Evolutionary conservation across 2,888 invertebrate genomes (phyloP).

Genomic region (Melanostoma scalare): DNA sequence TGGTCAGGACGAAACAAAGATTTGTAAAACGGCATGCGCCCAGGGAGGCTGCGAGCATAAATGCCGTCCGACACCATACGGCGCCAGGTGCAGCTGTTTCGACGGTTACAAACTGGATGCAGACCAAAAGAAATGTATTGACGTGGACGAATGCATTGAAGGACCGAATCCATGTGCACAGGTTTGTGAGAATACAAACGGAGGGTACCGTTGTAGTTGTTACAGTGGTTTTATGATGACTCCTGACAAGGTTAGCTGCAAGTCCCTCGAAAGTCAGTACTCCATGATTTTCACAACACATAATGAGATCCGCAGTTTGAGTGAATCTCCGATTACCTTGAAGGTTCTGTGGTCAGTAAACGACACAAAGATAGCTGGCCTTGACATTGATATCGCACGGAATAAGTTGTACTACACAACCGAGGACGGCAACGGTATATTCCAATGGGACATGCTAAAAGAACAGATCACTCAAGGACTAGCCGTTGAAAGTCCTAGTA

Average conservation of each 20-base stretch:
- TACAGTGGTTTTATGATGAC: constrained; percentile 82
- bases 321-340: constrained; percentile 78
- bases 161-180: constrained; percentile 85
- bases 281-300: constrained; percentile 84
- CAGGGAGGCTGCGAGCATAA: constrained; percentile 82
- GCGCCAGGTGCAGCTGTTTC: constrained; percentile 86
- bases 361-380: constrained; percentile 83
- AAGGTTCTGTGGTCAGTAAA: constrained; percentile 82
- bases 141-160: constrained; percentile 88
- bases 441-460: constrained; percentile 80
- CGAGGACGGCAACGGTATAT: constrained; percentile 81
- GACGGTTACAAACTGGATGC: constrained; percentile 84
- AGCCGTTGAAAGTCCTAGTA: constrained; percentile 82
- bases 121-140: constrained; percentile 85
- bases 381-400: constrained; percentile 83
- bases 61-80: constrained; percentile 86
- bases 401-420: constrained; percentile 83
- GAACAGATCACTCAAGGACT: constrained; percentile 79
- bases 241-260: constrained; percentile 86
- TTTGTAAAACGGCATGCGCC: constrained; percentile 83
- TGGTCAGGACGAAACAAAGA: constrained; percentile 87
- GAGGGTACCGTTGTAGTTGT: constrained; percentile 80
- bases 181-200: constrained; percentile 80
- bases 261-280: constrained; percentile 84
- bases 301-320: constrained; percentile 84